A percentile compares a stretch with the other conserved stretches of the same genome.
Conservation (phyloP, 2,797 vertebrate species). For the Distichodus sexfasciatus region DNA sequence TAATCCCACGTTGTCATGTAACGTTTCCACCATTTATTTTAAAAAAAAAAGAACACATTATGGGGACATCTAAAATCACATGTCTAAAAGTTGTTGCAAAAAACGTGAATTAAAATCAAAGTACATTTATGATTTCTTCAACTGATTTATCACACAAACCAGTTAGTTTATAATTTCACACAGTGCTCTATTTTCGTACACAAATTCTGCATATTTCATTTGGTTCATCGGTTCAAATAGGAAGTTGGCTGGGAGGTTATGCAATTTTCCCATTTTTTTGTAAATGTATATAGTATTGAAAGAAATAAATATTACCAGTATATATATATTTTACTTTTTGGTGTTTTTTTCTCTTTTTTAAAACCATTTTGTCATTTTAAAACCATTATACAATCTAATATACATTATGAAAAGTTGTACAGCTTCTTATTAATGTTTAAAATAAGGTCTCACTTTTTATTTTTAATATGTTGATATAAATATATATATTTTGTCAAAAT, state of each 20-base stretch:
- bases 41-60: constrained; percentile 38
- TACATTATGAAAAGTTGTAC: constrained; percentile 84
- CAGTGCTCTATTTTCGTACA: constrained; percentile 65
- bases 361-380: constrained; percentile 79
- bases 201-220: constrained; percentile 52
- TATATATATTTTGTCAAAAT: constrained; percentile 99
- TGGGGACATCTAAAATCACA: constrained; percentile 49
- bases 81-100: constrained; percentile 44
- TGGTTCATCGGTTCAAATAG: constrained; percentile 57
- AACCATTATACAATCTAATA: constrained; percentile 79
- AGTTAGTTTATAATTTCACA: constrained; percentile 54
- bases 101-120: constrained; percentile 48
- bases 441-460: constrained; percentile 98
- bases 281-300: constrained; percentile 68
- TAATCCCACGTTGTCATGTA: constrained; percentile 30
- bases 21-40: constrained; percentile 46
- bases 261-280: constrained; percentile 58
- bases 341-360: constrained; percentile 58
- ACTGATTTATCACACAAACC: constrained; percentile 43
- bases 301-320: constrained; percentile 82
- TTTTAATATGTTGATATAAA: constrained; percentile 99
- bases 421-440: constrained; percentile 88
- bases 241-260: constrained; percentile 55
- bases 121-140: constrained; percentile 55
- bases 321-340: constrained; percentile 74